Base-by-base conservation (phyloP, 2,888 invertebrate species). In the Phragmatobia fuliginosa region DNA sequence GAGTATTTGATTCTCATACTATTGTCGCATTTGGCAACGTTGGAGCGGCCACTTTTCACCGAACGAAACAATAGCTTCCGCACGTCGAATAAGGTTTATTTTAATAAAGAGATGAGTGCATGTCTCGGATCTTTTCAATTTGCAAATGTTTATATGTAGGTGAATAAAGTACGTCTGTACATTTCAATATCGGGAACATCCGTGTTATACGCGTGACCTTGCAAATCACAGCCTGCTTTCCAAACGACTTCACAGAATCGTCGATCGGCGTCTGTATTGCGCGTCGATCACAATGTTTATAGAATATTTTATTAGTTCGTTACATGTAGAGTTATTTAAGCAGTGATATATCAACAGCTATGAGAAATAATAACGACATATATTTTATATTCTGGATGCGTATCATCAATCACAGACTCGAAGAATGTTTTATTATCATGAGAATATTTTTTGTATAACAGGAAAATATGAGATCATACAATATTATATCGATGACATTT, bases 201-300 rank as follows among this genome's bases (percentile, higher is more conserved):
- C 95, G 95, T 94, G 94, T 94, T 94, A 94, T 94, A 92, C 93
- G 92, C 93, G 94, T 94, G 95, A 95, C 95, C 95, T 95, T 95
- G 95, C 94, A 95, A 94, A 94, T 94, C 94, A 94, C 94, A 94
- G 92, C 93, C 94, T 94, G 94, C 94, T 95, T 95, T 95, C 94
- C 93, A 94, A 95, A 94, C 94, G 92, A 92, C 92, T 95, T 94
- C 94, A 90, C 85, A 91, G 94, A 95, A 95, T 86, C 88, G 90
- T 83, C 88, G 85, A 88, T 88, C 90, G 90, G 90, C 92, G 92
- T 91, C 91, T 93, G 90, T 91, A 88, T 91, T 92, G 91, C 91
- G 90, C 91, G 91, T 90, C 90, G 81, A 86, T 87, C 88, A 89
- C 87, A 85, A 82, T 91, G 90, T 90, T 87, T 91, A 87, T 86